These are phyloP conservation scores for Hirundo rustica DNA, from an alignment of 2,797 vertebrate genomes.

Conservation along the genomic window DNA sequence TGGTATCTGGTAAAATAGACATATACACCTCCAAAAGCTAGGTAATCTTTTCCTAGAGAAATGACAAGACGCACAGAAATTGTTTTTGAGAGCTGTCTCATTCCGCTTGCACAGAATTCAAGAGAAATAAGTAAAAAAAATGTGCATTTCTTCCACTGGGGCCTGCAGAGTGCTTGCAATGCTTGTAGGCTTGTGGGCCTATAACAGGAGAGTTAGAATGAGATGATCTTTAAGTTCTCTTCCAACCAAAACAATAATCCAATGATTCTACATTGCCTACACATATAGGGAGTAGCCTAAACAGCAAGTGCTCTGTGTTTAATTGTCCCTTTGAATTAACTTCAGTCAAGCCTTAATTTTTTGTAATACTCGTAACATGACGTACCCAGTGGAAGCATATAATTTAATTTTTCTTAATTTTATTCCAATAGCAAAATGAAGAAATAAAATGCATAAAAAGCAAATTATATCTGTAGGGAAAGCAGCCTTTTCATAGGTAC, in stretches of 20 bases:
- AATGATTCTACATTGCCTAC: neutral
- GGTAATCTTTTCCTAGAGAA: neutral
- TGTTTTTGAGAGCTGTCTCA: neutral
- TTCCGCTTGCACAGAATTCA: neutral
- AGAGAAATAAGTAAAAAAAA: neutral
- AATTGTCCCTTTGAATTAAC: neutral
- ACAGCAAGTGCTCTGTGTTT: neutral
- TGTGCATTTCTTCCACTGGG: neutral
- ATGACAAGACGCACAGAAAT: neutral
- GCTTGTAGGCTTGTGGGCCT: rapidly evolving
- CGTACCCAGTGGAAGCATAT: neutral
- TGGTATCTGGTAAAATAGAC: neutral
- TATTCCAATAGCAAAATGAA: neutral
- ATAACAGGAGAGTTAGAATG: neutral
- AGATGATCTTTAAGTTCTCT: neutral
- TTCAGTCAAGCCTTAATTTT: neutral
- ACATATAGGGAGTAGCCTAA: neutral
- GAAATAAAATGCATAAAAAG: neutral
- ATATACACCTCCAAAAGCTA: neutral
- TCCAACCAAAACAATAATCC: neutral
- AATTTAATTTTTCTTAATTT: neutral
- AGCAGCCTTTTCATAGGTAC: neutral
- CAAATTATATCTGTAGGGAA: neutral
- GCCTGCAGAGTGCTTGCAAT: neutral
- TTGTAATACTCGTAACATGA: neutral